Conservation (phyloP, 30 jellyfish, hydroid and myxozoan genomes). For the Nemopilema nomurai region DNA sequence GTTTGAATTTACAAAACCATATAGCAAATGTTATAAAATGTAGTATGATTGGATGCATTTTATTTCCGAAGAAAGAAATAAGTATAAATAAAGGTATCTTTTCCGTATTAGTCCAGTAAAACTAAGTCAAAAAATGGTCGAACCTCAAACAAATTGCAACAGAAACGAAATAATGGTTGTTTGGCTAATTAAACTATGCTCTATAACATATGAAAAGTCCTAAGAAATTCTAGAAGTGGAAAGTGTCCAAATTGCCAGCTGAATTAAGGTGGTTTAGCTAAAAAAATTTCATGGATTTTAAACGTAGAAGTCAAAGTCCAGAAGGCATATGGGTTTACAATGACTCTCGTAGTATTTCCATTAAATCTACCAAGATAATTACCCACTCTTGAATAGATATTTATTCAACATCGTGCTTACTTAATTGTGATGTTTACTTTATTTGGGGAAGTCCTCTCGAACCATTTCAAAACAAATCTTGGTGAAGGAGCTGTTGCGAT, state of each 20-base stretch:
- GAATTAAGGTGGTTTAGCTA: conserved; percentile 28
- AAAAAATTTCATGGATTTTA: conserved; percentile 20
- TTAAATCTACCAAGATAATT: conserved; percentile 19
- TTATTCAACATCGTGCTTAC: neutral
- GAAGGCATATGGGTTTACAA: conserved; percentile 5
- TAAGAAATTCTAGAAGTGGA: conserved; percentile 28
- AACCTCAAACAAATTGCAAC: conserved; percentile 1
- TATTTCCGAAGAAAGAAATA: too few relatives aligned
- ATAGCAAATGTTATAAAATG: too few relatives aligned
- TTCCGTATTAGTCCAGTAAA: neutral
- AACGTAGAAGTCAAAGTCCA: conserved; percentile 14
- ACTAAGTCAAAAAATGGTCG: neutral
- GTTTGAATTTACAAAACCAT: too few relatives aligned
- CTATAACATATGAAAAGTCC: conserved; percentile 44
- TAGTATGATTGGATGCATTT: too few relatives aligned
- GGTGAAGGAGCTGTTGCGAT: conserved; percentile 41
- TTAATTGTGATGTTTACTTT: conserved; percentile 8
- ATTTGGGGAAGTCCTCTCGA: conserved; percentile 37
- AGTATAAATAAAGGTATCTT: too few relatives aligned
- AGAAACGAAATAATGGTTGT: neutral
- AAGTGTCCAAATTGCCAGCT: conserved; percentile 27
- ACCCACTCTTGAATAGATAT: conserved; percentile 12
- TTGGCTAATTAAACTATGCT: conserved; percentile 10
- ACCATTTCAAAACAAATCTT: conserved; percentile 28
- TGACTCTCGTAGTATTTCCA: neutral